Base-by-base conservation (phyloP, 2,113 vertebrate species). In the Xiphophorus hellerii region DNA sequence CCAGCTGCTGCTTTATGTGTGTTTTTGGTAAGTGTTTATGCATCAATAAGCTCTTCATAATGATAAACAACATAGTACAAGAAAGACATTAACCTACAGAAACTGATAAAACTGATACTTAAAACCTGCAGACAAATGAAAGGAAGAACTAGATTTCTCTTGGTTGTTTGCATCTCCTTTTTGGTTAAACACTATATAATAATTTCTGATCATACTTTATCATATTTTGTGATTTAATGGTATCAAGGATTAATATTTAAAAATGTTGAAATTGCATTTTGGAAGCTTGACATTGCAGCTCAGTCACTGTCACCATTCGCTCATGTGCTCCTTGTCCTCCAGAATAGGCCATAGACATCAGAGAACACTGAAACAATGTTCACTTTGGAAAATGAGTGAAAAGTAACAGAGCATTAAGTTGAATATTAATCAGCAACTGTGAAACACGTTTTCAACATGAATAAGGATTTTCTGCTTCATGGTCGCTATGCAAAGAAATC, bases 21-120 rank as follows among this genome's bases (percentile, higher is more conserved):
- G 11, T 48, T 44, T 65, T 84, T 8, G 66, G n/a, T 44, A 28
- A 51, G 35, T 68, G 65, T 27, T 65, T 39, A 62, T 66, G 29
- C 63, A 13, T 14, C 76, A 25, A 71, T 78, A 51, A 74, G 68
- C 25, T 30, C 22, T 27, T 78, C 28, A 44, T 27, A 9, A 29
- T 35, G 0, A 42, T 33, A 66, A 68, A 51, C 10, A 37, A 42
- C 14, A 42, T 14, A 42, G 51, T 48, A 27, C 64, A 33, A 30
- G 33, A 9, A 37, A 42, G 48, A 27, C 15, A 30, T 65, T 61
- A 66, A 29, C 3, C 28, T 37, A 10, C 11, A 37, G 35, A 13
- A 6, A 22, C 20, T 62, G 4, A 15, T n/a, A 25, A 70, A 62
- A 69, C n/a, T 44, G 1, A 29, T 69, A 29, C 29, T 58, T 42